These are phyloP conservation scores for Leptinotarsa haldemani DNA, from an alignment of 2,888 invertebrate genomes.

Conservation along the genomic window DNA sequence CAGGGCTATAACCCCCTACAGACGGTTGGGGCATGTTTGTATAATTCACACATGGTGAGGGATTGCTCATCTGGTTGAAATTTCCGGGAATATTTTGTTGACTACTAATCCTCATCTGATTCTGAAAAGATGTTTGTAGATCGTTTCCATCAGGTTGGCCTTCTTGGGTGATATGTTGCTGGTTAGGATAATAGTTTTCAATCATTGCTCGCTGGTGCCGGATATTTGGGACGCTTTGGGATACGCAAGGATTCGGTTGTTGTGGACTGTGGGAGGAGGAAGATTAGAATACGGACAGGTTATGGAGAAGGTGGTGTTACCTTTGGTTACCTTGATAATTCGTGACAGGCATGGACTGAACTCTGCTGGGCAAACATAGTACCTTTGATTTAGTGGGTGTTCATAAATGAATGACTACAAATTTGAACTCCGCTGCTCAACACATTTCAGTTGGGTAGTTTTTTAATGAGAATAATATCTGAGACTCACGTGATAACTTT, in stretches of 20 bases:
- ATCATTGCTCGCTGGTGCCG: slow-evolving; percentile 31
- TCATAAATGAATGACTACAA: background rate
- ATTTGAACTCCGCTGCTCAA: slow-evolving; percentile 16
- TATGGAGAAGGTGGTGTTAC: slow-evolving; percentile 28
- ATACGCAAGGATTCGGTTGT: slow-evolving; percentile 33
- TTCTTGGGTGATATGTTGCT: slow-evolving; percentile 5
- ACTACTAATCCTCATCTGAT: slow-evolving; percentile 8
- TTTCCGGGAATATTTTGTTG: background rate
- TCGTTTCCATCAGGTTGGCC: background rate
- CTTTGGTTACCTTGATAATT: slow-evolving; percentile 40
- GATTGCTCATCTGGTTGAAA: background rate
- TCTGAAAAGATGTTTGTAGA: background rate
- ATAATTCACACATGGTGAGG: background rate
- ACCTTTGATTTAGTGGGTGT: slow-evolving; percentile 5
- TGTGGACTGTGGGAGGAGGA: slow-evolving; percentile 32
- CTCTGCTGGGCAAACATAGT: slow-evolving; percentile 40
- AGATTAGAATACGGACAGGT: slow-evolving; percentile 11
- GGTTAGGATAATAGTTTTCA: slow-evolving; percentile 13
- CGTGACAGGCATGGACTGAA: slow-evolving; percentile 48
- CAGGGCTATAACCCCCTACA: background rate
- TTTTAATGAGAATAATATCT: too few relatives aligned
- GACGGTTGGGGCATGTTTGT: background rate
- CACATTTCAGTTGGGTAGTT: too few relatives aligned
- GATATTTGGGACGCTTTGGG: slow-evolving; percentile 51
- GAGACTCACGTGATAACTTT: background rate